phyloP scores from a whole-genome alignment of 2,888 invertebrate species.

The Mimas tiliae region DNA sequence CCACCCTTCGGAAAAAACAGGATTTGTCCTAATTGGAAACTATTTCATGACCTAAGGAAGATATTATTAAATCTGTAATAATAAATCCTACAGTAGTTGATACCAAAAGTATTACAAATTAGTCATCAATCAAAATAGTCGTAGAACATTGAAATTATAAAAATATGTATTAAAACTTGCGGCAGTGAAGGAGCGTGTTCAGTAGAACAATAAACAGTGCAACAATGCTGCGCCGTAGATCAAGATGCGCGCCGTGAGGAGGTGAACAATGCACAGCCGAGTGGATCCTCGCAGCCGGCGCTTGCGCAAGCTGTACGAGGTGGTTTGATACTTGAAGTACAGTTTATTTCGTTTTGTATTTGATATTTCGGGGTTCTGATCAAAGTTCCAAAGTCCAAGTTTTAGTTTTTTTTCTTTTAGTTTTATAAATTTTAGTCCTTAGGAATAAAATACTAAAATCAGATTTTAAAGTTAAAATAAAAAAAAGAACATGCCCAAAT shows the following conservation, averaged over 20 bases:
- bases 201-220: slow-evolving; percentile 25
- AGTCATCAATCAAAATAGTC: background rate
- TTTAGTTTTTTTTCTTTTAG: too few relatives aligned
- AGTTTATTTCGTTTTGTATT: background rate
- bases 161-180: slow-evolving; percentile 17
- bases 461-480: too few relatives aligned
- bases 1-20: too few relatives aligned
- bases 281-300: slow-evolving; percentile 63
- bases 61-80: too few relatives aligned
- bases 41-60: too few relatives aligned
- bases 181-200: slow-evolving; percentile 37
- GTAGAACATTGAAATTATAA: background rate
- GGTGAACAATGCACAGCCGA: slow-evolving; percentile 61
- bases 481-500: too few relatives aligned
- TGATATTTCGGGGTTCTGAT: background rate
- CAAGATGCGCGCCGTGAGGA: slow-evolving; percentile 46
- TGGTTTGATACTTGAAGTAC: slow-evolving; percentile 56
- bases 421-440: too few relatives aligned
- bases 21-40: too few relatives aligned
- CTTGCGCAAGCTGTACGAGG: slow-evolving; percentile 51
- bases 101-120: background rate
- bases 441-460: too few relatives aligned
- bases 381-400: too few relatives aligned
- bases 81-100: background rate
- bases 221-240: slow-evolving; percentile 52